Evolutionary conservation across 2,113 vertebrate species (phyloP).

Genomic region (Pluvianellus socialis): DNA sequence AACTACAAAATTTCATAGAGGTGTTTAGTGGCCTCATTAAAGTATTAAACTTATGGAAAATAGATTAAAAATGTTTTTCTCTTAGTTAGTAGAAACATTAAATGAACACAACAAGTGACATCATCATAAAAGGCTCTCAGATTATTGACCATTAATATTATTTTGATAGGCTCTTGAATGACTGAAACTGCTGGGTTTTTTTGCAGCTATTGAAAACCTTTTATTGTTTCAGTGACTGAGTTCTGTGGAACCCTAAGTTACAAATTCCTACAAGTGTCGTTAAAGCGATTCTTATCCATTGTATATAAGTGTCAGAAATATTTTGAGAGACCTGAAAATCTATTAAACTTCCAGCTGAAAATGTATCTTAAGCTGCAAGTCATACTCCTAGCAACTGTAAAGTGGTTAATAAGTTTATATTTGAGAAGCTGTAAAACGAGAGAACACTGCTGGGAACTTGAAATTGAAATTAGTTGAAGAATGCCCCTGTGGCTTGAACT

Average conservation of each 20-base stretch:
- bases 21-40: neutral
- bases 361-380: constrained; percentile 27
- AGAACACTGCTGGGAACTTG: neutral
- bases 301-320: constrained; percentile 14
- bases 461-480: constrained; percentile 19
- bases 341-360: constrained; percentile 33
- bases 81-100: neutral
- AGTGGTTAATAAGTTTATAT: constrained; percentile 14
- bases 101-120: neutral
- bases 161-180: neutral
- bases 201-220: neutral
- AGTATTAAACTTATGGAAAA: neutral
- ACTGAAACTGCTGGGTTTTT: neutral
- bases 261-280: neutral
- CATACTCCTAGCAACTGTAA: constrained; percentile 21
- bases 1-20: neutral
- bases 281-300: neutral
- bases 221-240: neutral
- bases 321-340: constrained; percentile 29
- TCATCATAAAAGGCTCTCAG: neutral
- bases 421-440: constrained; percentile 23
- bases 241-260: neutral
- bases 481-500: neutral
- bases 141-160: neutral
- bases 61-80: neutral